Evolutionary conservation across 2,797 vertebrate species (phyloP).

Genomic region (Falco rusticolus): DNA sequence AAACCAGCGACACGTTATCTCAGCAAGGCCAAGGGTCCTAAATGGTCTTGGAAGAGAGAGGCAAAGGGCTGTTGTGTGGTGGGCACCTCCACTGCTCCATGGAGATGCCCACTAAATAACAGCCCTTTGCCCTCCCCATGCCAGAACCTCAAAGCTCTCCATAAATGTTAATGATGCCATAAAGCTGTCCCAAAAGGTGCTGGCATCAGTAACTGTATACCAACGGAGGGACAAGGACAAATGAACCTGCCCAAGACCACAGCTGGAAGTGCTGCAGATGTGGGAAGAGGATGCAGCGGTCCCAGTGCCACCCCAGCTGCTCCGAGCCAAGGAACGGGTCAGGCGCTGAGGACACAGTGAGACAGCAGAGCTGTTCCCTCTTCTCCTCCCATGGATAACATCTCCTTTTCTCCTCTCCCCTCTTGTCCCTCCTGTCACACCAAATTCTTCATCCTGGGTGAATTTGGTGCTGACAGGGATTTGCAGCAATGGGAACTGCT

Average conservation of each 20-base stretch:
- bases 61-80: neutral
- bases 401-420: neutral
- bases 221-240: neutral
- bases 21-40: neutral
- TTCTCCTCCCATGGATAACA: neutral
- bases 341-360: fast-evolving
- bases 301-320: neutral
- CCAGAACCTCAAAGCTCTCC: neutral
- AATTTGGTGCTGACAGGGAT: neutral
- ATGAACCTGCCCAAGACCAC: neutral
- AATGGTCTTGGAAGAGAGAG: neutral
- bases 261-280: neutral
- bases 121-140: neutral
- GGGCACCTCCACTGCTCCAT: neutral
- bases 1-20: neutral
- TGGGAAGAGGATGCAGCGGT: neutral
- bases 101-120: neutral
- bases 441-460: neutral
- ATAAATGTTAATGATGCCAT: neutral
- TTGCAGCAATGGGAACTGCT: fast-evolving
- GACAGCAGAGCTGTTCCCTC: neutral
- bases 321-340: neutral
- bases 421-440: neutral
- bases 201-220: neutral
- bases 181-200: neutral